Conservation (phyloP, 2,113 vertebrate species). For the Cynopterus brachyotis region DNA sequence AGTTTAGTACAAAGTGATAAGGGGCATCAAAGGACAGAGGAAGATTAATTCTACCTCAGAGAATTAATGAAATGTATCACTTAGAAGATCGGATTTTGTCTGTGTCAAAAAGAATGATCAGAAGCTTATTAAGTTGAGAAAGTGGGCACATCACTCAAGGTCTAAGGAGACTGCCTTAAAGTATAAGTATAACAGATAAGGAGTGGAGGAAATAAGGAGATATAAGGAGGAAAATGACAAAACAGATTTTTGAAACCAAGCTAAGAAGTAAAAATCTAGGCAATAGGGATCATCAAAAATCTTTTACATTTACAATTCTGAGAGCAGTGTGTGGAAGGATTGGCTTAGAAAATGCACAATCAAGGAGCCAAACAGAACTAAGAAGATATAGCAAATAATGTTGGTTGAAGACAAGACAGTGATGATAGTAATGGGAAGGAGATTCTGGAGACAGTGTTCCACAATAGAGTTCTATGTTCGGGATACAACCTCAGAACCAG, state of each 20-base stretch:
- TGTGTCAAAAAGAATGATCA: neutral
- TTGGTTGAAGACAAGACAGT: neutral
- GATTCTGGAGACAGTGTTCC: neutral
- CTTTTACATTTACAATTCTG: neutral
- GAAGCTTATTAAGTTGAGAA: neutral
- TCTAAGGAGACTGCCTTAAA: neutral
- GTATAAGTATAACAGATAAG: neutral
- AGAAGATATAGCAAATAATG: neutral
- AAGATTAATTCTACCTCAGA: neutral
- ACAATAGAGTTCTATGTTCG: neutral
- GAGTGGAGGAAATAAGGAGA: neutral
- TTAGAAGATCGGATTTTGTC: neutral
- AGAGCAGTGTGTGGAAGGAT: neutral
- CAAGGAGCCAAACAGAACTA: neutral
- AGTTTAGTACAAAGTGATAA: neutral
- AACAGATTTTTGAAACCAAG: neutral
- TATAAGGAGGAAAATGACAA: neutral
- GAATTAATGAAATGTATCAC: neutral
- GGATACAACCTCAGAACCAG: neutral
- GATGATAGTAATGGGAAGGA: neutral
- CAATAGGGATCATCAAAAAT: neutral
- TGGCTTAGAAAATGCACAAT: neutral
- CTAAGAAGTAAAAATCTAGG: neutral
- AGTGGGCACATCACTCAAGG: neutral
- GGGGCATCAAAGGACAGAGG: neutral